phyloP scores from a whole-genome alignment of 2,888 invertebrate genomes.

The Acanthosepion lycidas region DNA sequence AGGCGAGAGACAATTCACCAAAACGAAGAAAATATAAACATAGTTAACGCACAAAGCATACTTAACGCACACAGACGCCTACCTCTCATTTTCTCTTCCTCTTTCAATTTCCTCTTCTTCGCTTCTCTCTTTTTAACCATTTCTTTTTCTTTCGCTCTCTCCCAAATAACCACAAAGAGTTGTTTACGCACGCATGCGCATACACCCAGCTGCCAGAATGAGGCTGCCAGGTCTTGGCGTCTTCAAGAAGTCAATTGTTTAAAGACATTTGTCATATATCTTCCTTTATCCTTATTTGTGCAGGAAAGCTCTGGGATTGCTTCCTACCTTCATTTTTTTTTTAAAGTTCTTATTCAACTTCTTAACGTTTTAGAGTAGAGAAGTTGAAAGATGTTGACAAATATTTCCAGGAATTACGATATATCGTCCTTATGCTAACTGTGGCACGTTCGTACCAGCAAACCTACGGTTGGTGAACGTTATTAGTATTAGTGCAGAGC shows the following conservation, averaged over 20 bases:
- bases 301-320: too few species aligned
- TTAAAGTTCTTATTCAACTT: too few species aligned
- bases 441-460: too few species aligned
- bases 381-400: too few species aligned
- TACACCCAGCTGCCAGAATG: neutral
- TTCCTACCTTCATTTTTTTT: too few species aligned
- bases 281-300: too few species aligned
- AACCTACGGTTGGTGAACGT: too few species aligned
- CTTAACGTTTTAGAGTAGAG: too few species aligned
- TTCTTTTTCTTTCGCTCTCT: neutral
- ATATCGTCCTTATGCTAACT: too few species aligned
- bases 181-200: neutral
- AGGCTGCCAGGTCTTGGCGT: neutral
- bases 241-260: neutral
- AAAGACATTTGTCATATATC: neutral
- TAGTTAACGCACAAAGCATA: neutral
- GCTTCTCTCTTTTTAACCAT: neutral
- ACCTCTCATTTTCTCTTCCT: neutral
- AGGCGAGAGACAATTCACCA: neutral
- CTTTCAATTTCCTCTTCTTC: neutral
- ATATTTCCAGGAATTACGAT: too few species aligned
- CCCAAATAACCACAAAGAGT: neutral
- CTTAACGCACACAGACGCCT: neutral
- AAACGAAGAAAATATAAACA: neutral
- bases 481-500: too few species aligned